These are phyloP conservation scores for Panagrolaimus sp. DNA, from an alignment of 1,140 invertebrate genomes.

Conservation along the genomic window DNA sequence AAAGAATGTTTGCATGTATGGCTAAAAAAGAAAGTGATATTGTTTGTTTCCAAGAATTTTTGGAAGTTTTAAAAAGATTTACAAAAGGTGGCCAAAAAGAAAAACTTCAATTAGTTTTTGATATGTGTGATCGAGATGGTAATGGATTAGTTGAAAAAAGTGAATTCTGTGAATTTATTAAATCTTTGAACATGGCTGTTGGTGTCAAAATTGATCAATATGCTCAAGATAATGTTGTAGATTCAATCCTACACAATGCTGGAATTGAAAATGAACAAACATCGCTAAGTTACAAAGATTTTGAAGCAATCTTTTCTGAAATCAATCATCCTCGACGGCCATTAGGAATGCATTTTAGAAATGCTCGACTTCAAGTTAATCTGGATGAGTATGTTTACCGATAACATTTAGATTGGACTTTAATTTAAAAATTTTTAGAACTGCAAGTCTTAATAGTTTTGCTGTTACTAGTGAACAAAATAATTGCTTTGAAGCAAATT, in stretches of 20 bases:
- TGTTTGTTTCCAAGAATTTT: constrained; percentile 83
- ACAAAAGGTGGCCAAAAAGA: constrained; percentile 78
- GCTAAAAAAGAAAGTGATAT: constrained; percentile 73
- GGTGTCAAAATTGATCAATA: constrained; percentile 55
- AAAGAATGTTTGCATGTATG: constrained; percentile 97
- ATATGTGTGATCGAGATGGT: constrained; percentile 95
- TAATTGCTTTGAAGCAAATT: constrained; percentile 30
- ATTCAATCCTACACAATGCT: constrained; percentile 86
- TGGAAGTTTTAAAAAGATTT: constrained; percentile 69
- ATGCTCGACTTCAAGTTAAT: constrained; percentile 60
- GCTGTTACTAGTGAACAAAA: constrained; percentile 41
- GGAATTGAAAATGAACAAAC: constrained; percentile 79
- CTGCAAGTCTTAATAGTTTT: constrained; percentile 52
- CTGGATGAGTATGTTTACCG: constrained; percentile 72
- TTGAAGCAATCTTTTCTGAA: constrained; percentile 73
- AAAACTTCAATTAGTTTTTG: constrained; percentile 90
- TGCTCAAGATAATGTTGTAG: constrained; percentile 81
- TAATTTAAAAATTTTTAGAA: constrained; percentile 28
- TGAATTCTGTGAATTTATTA: constrained; percentile 78
- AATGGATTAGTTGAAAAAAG: constrained; percentile 89
- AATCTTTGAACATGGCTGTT: constrained; percentile 56
- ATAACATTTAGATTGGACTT: background rate
- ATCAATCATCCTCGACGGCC: constrained; percentile 42
- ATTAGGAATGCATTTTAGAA: constrained; percentile 50
- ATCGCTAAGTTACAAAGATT: constrained; percentile 85